phyloP scores from a whole-genome alignment of 2,888 invertebrate species.

The Leptinotarsa peninsularis region DNA sequence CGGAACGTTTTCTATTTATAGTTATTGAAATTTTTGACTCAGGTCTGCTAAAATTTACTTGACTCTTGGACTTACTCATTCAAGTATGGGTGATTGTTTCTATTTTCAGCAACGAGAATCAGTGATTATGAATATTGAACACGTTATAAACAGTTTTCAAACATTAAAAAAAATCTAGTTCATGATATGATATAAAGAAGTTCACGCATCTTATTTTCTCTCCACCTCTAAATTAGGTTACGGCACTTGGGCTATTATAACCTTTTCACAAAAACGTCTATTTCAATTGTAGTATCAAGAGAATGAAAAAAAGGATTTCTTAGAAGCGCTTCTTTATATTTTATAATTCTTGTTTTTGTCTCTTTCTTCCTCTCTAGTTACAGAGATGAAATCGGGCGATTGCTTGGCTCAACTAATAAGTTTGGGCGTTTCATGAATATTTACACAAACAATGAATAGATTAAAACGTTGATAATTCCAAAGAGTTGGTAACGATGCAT shows the following conservation, averaged over 20 bases:
- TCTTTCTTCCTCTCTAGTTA: slow-evolving; percentile 31
- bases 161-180: too few species aligned
- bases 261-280: neutral
- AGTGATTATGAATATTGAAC: too few species aligned
- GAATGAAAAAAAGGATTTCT: slow-evolving; percentile 40
- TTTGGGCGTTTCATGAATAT: slow-evolving; percentile 52
- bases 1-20: too few species aligned
- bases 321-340: slow-evolving; percentile 43
- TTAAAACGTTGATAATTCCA: slow-evolving; percentile 39
- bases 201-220: too few species aligned
- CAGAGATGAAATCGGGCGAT: slow-evolving; percentile 47
- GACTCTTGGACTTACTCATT: too few species aligned
- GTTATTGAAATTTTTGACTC: too few species aligned
- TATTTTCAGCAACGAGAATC: too few species aligned
- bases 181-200: too few species aligned
- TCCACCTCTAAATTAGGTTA: too few species aligned
- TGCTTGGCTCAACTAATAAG: slow-evolving; percentile 50
- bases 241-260: neutral
- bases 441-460: slow-evolving; percentile 48
- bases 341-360: slow-evolving; percentile 30
- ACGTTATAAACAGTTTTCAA: too few species aligned
- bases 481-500: slow-evolving; percentile 31
- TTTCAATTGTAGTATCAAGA: slow-evolving; percentile 21
- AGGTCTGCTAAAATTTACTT: too few species aligned
- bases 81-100: too few species aligned